Conservation (phyloP, 2,797 vertebrate genomes). For the Amblyraja radiata region DNA sequence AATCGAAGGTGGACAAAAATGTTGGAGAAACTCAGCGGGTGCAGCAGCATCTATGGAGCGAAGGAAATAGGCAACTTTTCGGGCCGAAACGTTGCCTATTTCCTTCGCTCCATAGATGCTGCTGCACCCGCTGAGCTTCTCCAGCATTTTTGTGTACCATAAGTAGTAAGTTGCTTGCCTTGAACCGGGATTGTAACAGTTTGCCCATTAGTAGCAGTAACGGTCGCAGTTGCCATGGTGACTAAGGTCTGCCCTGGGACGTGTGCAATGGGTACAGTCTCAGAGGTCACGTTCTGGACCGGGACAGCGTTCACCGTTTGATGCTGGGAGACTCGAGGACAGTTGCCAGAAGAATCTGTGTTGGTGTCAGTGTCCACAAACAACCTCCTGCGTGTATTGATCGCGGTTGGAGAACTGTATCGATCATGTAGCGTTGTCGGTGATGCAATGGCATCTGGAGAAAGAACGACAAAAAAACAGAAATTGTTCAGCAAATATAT, state of each 20-base stretch:
- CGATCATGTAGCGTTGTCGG: constrained; percentile 69
- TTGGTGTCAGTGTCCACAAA: constrained; percentile 57
- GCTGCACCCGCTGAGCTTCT: too few relatives aligned
- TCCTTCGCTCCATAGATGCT: too few relatives aligned
- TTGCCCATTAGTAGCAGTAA: constrained; percentile 81
- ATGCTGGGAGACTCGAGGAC: constrained; percentile 50
- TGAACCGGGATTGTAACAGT: constrained; percentile 83
- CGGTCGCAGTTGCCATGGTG: constrained; percentile 79
- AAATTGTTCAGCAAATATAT: neutral
- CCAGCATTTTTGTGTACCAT: too few relatives aligned
- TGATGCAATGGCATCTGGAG: constrained; percentile 61
- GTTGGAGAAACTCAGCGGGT: too few relatives aligned
- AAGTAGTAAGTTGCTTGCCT: constrained; percentile 55
- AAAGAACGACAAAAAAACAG: neutral
- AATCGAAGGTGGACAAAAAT: too few relatives aligned
- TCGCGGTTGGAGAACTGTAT: constrained; percentile 70
- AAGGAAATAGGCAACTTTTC: too few relatives aligned
- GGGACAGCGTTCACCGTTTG: constrained; percentile 59
- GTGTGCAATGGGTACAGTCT: constrained; percentile 60
- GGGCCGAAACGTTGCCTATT: too few relatives aligned
- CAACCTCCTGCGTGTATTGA: constrained; percentile 63
- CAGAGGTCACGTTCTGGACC: constrained; percentile 53
- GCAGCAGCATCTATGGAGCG: too few relatives aligned
- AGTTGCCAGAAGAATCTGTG: constrained; percentile 45
- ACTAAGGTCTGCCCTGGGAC: constrained; percentile 83